Evolutionary conservation across 2,888 invertebrate species (phyloP), one percentile per base, ranked within the genome.

Genomic region (Nomada goodeniana): DNA sequence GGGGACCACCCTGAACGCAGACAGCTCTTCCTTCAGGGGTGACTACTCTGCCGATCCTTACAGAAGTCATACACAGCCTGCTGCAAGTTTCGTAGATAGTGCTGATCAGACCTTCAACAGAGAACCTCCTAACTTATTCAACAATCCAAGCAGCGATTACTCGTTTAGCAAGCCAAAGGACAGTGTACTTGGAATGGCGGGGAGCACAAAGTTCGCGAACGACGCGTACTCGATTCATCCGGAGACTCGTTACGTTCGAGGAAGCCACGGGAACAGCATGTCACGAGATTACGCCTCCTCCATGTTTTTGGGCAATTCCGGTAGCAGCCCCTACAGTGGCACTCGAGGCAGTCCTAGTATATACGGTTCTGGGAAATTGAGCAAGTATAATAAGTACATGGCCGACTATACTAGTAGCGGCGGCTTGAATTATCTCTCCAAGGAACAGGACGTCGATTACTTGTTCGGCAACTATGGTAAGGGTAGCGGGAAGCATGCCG

Each of bases 401-500:
- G 65, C 76, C 59, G 86, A 71, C 9, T 85, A 80, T 72, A 68
- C 84, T 15, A 80, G 86, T 2, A 83, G 79, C 67, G 70, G 65
- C n/a, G 80, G 71, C 4, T 72, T 83, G 3, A 86, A 79, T 63
- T 90, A 90, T 57, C 55, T 81, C 4, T 65, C 89, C 7, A 88
- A 87, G 29, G 88, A 84, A 10, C 89, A 89, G 13, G 84, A 85
- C 3, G 44, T 82, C 10, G 88, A 89, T 70, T 91, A 90, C 23
- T 83, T 85, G 26, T 53, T 88, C 10, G 81, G 80, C 64, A 82
- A 83, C 61, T 89, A 85, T 67, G 68, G 87, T n/a, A 88, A 90
- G 20, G 87, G 87, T 26, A 80, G 83, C 20, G 89, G 89, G 11
- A 92, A 92, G 80, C 80, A 90, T 7, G 83, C 90, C 23, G 53